Evolutionary conservation across 2,797 vertebrate genomes (phyloP), one percentile per base, ranked within the genome.

Genomic region (Rhabdophis nuchalis): DNA sequence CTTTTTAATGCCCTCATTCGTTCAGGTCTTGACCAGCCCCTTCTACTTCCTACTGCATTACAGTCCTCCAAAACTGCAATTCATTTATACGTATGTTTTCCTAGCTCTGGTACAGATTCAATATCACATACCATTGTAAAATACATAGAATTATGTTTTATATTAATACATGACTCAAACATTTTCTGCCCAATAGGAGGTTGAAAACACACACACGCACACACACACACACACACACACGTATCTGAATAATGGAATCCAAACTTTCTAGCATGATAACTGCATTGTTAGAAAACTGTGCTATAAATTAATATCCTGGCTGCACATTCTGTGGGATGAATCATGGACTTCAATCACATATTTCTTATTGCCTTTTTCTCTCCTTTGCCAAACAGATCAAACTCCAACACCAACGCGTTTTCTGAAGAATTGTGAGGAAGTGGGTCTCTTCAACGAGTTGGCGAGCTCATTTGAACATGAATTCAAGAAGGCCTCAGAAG

Each of bases 401-500:
- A 99, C 99, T 0, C 99, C 99, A 10, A 99, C 99, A 68, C 99
- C 99, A 0, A 99, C 99, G 7, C 98, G 99, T 85, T 99, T 99
- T 96, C 96, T 99, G 95, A 99, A 99, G 97, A 99, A 99, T 97
- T 99, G 99, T 92, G 99, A 99, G 96, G 99, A 99, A 95, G 99
- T 99, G 90, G 99, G 99, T 9, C 98, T 99, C 12, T 99, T 99
- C 97, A 99, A 98, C 94, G 99, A 99, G 94, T 97, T 99, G 91
- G 99, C 98, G 92, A 98, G 97, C 93, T 99, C 99, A 95, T 99
- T 99, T 90, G 99, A 99, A 96, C 98, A 99, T 90, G 99, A 99
- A 95, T 98, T 99, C 97, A 98, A 98, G 96, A 99, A 98, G 97
- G 98, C 98, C 8, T 93, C 98, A 0, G 98, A 99, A 87, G 99